Evolutionary conservation across 2,113 vertebrate species (phyloP), one percentile per base, ranked within the genome.

Genomic region (Dromiciops gliroides): DNA sequence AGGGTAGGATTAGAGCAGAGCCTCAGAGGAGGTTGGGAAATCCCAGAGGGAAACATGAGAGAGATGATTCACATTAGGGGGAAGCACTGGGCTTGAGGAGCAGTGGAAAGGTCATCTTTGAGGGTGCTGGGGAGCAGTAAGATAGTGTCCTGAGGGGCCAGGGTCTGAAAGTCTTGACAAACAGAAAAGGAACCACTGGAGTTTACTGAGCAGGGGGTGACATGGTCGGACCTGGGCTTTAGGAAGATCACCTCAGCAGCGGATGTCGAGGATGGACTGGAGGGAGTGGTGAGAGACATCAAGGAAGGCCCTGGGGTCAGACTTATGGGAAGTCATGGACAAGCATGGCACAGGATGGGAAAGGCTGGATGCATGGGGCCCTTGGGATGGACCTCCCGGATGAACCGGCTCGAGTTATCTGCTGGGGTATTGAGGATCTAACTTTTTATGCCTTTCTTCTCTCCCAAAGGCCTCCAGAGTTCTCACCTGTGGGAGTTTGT

Each of bases 401-500:
- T 28, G 22, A 31, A 37, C 31, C 37, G 16, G 14, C 60, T 37
- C 12, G n/a, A 37, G 12, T 0, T 1, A 83, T 44, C 37, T n/a
- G 0, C 67, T 47, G 23, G 37, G 50, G 56, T 16, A 37, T 51
- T 44, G 75, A 95, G 26, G 88, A 19, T 23, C 89, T 97, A 51
- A 97, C 53, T 12, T 89, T 49, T 11, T 89, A n/a, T n/a, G 19
- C 48, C 14, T 56, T 95, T 48, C 96, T 50, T 90, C 48, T 95
- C 10, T 93, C 94, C 92, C 6, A 90, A 96, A 98, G 98, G 96
- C 50, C 94, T 98, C 37, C 98, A 98, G 94, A 98, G 98, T 56
- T 98, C 98, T 94, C 97, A 98, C 52, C 97, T 99, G 1, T 99
- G 98, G 98, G 98, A 98, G 96, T 98, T 98, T 94, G 96, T 98